A percentile compares a stretch with the other conserved stretches of the same genome.
Evolutionary conservation across 2,888 invertebrate genomes (phyloP).

Genomic region (Acheta domesticus): DNA sequence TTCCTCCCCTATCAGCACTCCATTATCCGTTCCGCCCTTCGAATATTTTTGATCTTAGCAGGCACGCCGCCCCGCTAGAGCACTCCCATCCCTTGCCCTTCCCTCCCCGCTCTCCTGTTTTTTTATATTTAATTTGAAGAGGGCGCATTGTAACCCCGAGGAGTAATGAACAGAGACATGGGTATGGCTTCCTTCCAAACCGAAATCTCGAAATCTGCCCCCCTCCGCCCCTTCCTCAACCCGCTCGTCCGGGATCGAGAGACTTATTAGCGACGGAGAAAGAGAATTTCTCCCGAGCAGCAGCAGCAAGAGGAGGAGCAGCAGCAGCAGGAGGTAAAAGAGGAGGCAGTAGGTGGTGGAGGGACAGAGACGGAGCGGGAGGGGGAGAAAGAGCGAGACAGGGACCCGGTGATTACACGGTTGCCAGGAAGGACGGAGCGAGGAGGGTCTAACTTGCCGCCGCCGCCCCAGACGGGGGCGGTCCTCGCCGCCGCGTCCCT

Average conservation of each 20-base stretch:
- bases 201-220: conserved; percentile 18
- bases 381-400: not conserved
- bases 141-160: not conserved
- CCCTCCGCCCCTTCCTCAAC: not conserved
- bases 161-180: conserved; percentile 18
- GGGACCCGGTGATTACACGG: not conserved
- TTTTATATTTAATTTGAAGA: not conserved
- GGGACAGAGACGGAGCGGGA: not conserved
- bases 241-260: not conserved
- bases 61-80: not conserved
- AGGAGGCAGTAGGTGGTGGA: not conserved
- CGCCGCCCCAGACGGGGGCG: not conserved
- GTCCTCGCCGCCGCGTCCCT: not conserved
- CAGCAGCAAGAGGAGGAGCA: not conserved
- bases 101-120: not conserved
- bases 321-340: not conserved
- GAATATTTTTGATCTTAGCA: not conserved
- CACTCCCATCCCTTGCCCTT: not conserved
- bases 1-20: not conserved
- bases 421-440: conserved; percentile 3
- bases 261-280: conserved; percentile 18
- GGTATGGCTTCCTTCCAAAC: conserved; percentile 18
- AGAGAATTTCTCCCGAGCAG: not conserved
- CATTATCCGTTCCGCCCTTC: not conserved
- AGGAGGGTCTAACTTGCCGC: conserved; percentile 18